Evolutionary conservation across 2,113 vertebrate genomes (phyloP).

Genomic region (Ginglymostoma cirratum): DNA sequence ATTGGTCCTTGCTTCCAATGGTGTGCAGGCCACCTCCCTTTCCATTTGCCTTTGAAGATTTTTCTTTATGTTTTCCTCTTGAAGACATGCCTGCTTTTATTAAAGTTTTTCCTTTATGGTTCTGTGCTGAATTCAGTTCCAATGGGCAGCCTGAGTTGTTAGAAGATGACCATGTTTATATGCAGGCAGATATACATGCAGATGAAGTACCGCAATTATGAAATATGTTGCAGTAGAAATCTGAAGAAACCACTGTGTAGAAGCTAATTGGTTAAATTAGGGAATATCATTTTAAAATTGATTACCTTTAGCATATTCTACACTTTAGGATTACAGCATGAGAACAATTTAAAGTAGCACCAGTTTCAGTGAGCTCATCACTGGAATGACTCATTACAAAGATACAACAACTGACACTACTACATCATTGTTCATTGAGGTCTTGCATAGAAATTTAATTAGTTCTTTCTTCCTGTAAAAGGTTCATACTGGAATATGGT

Average conservation of each 20-base stretch:
- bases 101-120: conserved; percentile 52
- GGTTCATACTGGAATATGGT: not conserved
- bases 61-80: conserved; percentile 57
- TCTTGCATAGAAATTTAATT: not conserved
- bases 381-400: not conserved
- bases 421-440: not conserved
- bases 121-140: conserved; percentile 55
- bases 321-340: not conserved
- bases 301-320: not conserved
- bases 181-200: not conserved
- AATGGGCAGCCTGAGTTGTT: conserved; percentile 50
- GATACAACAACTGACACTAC: not conserved
- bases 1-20: conserved; percentile 82
- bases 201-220: not conserved
- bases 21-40: conserved; percentile 56
- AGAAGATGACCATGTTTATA: not conserved
- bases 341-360: not conserved
- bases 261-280: not conserved
- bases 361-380: too few species aligned
- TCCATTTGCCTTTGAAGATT: conserved; percentile 48
- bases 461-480: not conserved
- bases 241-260: not conserved
- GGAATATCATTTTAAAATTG: not conserved
- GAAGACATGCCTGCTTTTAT: conserved; percentile 48
- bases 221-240: not conserved